Base-by-base conservation (phyloP, 2,797 vertebrate genomes). In the Pelodytes ibericus region DNA sequence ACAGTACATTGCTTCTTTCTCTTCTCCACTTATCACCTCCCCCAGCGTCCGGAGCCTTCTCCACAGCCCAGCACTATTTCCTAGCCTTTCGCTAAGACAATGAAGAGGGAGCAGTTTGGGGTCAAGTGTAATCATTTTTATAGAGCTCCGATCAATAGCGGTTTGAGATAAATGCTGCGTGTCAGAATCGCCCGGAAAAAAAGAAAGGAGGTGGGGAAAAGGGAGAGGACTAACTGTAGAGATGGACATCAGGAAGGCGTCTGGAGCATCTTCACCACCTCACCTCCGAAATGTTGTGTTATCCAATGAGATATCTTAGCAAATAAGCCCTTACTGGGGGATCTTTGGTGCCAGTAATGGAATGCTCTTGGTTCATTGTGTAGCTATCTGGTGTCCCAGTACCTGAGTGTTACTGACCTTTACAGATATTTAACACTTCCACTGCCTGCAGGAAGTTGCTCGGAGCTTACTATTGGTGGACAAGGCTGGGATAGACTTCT, bases 101-200 rank as follows among this genome's bases (percentile, higher is more conserved):
- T 8, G 68, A 65, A 77, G 64, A 0, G 4, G 81, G 79, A 18
- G 74, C 79, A 80, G 77, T 49, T 65, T 10, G 25, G 76, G 83
- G 86, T 89, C 83, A 84, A 89, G 86, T 84, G 83, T 86, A 88
- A 88, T 90, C 79, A 86, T 87, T 90, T 87, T 88, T 86, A 86
- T 85, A 84, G 82, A 84, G 82, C 80, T 31, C 11, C 51, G 84
- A 90, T 88, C 88, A 84, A 88, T 87, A 87, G 51, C 59, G 7
- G 26, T 78, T 80, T 79, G 82, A 85, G 84, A 85, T 77, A 83
- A 86, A 86, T 60, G 80, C 82, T 25, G 77, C 1, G 2, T 76
- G 79, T 77, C 82, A 74, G 74, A 74, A 69, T 31, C 53, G 41
- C 71, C 66, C 71, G 0, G 80, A 64, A 75, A 73, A n/a, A n/a